These are phyloP conservation scores for Adineta ricciae DNA, from an alignment of 2,888 invertebrate species.

Conservation along the genomic window DNA sequence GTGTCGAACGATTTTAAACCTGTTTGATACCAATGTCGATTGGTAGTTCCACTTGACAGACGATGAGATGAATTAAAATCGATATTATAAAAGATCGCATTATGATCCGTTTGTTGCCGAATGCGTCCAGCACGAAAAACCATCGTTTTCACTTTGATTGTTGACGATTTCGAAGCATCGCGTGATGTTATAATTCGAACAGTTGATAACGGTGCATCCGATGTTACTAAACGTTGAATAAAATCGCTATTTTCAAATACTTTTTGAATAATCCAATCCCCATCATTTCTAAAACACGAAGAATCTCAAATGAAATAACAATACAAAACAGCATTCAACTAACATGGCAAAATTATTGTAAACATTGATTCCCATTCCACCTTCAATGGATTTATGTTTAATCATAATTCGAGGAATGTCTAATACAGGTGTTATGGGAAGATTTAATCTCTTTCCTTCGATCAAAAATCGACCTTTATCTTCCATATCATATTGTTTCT, in stretches of 20 bases:
- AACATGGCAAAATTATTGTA: neutral
- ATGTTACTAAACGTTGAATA: neutral
- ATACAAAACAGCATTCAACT: no score
- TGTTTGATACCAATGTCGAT: neutral
- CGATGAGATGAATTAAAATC: neutral
- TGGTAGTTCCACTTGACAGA: neutral
- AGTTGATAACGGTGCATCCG: neutral
- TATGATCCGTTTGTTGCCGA: conserved; percentile 6
- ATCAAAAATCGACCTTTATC: conserved; percentile 1
- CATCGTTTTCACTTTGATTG: neutral
- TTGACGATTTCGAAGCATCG: neutral
- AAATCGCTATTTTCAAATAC: neutral
- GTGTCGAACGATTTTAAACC: neutral
- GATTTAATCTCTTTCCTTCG: neutral
- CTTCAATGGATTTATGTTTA: conserved; percentile 13
- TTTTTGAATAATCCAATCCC: conserved; percentile 11
- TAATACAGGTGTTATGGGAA: neutral
- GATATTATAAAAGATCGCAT: conserved; percentile 15
- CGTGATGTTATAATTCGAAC: neutral
- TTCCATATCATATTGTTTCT: neutral
- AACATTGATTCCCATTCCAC: conserved; percentile 16
- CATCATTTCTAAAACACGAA: neutral
- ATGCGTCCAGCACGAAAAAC: conserved; percentile 8
- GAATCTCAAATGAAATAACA: no score
- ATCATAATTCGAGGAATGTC: neutral